Percentiles rank a stretch among this genome's conserved stretches.
Conservation (phyloP, 1,140 invertebrate genomes). For the Ceratitis capitata region DNA sequence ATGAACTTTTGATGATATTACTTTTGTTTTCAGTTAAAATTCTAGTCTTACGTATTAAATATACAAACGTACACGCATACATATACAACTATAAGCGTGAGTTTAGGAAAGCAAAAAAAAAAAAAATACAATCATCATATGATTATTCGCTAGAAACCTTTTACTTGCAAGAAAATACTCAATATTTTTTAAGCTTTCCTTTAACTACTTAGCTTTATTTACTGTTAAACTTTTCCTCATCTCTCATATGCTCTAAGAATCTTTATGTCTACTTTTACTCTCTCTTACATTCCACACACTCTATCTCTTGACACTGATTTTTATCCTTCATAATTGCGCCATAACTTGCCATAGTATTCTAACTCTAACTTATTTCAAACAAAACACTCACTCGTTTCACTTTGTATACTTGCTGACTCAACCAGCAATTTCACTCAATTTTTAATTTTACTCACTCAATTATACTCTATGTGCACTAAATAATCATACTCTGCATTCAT, state of each 20-base stretch:
- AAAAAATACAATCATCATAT: neutral
- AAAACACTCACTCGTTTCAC: neutral
- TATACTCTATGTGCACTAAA: neutral
- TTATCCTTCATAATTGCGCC: constrained; percentile 47
- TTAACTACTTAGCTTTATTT: neutral
- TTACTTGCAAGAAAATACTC: constrained; percentile 23
- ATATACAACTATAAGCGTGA: neutral
- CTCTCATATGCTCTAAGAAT: neutral
- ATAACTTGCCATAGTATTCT: constrained; percentile 64
- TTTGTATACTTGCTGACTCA: constrained; percentile 30
- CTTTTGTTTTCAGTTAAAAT: constrained; percentile 34
- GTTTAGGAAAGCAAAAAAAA: neutral
- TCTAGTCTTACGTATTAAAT: constrained; percentile 45
- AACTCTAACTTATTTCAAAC: too few relatives aligned
- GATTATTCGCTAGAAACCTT: neutral
- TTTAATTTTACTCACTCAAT: neutral
- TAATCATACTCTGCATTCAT: too few relatives aligned
- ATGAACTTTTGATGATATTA: neutral
- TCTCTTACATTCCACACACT: constrained; percentile 19
- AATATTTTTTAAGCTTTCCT: neutral
- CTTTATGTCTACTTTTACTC: neutral
- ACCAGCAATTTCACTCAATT: too few relatives aligned
- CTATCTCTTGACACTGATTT: constrained; percentile 10
- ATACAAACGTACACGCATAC: neutral
- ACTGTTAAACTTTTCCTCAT: neutral